A percentile compares a stretch with the other conserved stretches of the same genome.
phyloP scores from a whole-genome alignment of 2,888 invertebrate genomes.

The Metallyticus violacea region DNA sequence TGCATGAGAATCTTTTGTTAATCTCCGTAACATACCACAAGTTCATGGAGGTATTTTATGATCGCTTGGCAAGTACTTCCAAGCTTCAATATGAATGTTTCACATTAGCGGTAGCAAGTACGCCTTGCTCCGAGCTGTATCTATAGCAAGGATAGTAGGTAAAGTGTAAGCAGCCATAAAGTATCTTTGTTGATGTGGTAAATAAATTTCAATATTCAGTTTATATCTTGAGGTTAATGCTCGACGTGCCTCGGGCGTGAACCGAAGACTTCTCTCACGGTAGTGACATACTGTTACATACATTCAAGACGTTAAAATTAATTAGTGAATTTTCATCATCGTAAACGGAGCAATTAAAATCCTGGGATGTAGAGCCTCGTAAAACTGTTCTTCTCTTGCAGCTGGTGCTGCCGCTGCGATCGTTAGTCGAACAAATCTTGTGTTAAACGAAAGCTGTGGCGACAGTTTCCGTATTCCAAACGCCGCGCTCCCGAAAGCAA shows the following conservation, averaged over 20 bases:
- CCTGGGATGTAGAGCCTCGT: not conserved
- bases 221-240: not conserved
- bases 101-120: too few species aligned
- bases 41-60: too few species aligned
- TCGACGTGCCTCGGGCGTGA: not conserved
- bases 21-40: too few species aligned
- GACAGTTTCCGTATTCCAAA: not conserved
- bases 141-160: not conserved
- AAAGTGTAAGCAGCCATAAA: not conserved
- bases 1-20: too few species aligned
- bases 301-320: not conserved
- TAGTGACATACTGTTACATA: not conserved
- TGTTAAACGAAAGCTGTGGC: not conserved
- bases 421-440: too few species aligned
- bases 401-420: not conserved
- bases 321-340: constrained; percentile 3
- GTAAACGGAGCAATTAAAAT: not conserved
- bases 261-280: not conserved
- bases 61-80: too few species aligned
- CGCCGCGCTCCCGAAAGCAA: not conserved
- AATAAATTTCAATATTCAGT: not conserved
- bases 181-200: not conserved
- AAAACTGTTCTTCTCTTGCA: not conserved
- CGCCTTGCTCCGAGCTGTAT: too few species aligned
- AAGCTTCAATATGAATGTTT: too few species aligned